These are phyloP conservation scores for Formicarius rufipectus DNA, from an alignment of 2,113 vertebrate genomes.

Conservation along the genomic window DNA sequence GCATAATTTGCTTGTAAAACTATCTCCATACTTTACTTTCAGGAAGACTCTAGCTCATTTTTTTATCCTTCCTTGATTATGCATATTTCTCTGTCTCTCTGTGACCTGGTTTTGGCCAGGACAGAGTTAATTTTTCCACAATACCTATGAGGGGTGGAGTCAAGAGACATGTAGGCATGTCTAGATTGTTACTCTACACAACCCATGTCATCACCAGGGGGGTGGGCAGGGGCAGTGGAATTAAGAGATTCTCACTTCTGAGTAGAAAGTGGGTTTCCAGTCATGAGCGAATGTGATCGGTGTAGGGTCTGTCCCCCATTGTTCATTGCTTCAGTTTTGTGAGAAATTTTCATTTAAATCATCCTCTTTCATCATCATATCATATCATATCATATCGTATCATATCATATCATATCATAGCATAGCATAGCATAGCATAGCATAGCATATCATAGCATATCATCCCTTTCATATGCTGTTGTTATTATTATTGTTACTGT, in stretches of 20 bases:
- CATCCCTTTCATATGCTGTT: background rate
- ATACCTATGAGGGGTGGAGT: background rate
- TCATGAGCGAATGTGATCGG: no score
- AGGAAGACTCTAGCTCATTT: background rate
- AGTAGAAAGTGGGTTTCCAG: background rate
- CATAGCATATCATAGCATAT: no score
- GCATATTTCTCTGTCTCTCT: background rate
- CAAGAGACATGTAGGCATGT: accelerated
- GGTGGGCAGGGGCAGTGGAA: background rate
- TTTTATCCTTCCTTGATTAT: background rate
- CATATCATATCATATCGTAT: no score
- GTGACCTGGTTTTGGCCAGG: accelerated
- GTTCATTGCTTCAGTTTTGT: background rate
- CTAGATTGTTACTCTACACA: accelerated
- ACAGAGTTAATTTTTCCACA: background rate
- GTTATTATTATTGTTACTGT: background rate
- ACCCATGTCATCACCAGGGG: accelerated
- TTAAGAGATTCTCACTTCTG: background rate
- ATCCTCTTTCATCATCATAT: no score
- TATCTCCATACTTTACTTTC: background rate
- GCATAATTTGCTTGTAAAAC: accelerated
- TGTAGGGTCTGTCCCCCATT: accelerated
- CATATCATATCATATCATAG: no score
- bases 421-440: no score
- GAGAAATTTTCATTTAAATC: background rate